A percentile compares a stretch with the other conserved stretches of the same genome.
Evolutionary conservation across 2,888 invertebrate species (phyloP).

Genomic region (Siphonodentalium dalli): DNA sequence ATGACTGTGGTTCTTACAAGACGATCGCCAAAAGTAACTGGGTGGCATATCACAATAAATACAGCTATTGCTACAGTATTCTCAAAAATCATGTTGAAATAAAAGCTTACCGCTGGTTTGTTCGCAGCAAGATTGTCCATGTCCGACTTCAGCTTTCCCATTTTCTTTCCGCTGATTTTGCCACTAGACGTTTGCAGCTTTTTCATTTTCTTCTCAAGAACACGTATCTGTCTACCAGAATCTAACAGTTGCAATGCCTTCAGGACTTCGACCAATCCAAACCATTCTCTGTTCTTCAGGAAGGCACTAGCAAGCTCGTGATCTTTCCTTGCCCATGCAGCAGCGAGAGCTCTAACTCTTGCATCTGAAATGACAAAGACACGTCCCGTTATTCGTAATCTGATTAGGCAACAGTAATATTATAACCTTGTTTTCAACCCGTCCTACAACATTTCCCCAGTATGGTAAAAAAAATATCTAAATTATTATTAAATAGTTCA

Average conservation of each 20-base stretch:
- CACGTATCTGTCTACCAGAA: conserved; percentile 48
- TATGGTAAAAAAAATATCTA: no score
- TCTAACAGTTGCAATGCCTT: conserved; percentile 56
- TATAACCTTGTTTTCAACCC: no score
- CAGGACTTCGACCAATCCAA: conserved; percentile 57
- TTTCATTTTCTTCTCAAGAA: conserved; percentile 57
- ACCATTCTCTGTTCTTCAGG: conserved; percentile 42
- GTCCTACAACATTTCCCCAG: no score
- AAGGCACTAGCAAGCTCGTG: conserved; percentile 52
- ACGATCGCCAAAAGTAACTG: no score
- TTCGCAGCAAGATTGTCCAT: conserved; percentile 56
- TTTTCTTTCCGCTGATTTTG: conserved; percentile 48
- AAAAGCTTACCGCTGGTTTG: conserved; percentile 51
- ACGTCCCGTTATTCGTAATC: no score
- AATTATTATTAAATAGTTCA: no score
- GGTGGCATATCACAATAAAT: no score
- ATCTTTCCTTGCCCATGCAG: conserved; percentile 60
- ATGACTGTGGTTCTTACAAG: no score
- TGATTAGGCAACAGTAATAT: no score
- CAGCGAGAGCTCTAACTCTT: conserved; percentile 52
- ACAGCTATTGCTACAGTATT: no score
- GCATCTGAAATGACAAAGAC: conserved; percentile 46
- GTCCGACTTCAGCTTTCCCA: conserved; percentile 56
- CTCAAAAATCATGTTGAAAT: no score
- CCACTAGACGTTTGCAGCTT: conserved; percentile 44